Conservation (phyloP, 2,888 invertebrate genomes). For the Tetropium fuscum region DNA sequence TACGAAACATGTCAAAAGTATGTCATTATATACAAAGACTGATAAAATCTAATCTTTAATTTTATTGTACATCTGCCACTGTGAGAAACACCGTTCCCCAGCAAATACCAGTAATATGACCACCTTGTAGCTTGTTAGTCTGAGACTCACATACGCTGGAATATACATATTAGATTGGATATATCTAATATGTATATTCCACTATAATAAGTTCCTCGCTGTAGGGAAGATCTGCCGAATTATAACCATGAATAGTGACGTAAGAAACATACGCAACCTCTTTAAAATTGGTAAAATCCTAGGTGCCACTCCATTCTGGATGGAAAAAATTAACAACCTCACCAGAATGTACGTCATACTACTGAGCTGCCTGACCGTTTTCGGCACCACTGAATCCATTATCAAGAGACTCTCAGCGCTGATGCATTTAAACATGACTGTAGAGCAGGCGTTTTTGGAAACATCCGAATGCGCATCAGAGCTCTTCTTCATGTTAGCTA, state of each 20-base stretch:
- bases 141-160: no score
- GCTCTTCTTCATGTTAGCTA: constrained; percentile 29
- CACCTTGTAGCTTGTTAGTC: no score
- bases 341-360: constrained; percentile 7
- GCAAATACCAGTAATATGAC: no score
- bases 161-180: no score
- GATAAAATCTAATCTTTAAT: no score
- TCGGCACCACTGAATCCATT: constrained; percentile 27
- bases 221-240: no score
- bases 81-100: no score
- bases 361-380: constrained; percentile 9
- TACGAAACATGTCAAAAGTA: no score
- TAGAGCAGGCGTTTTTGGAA: constrained; percentile 31
- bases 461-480: constrained; percentile 25
- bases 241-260: constrained; percentile 15
- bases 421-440: constrained; percentile 1
- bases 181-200: no score
- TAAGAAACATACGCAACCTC: not conserved
- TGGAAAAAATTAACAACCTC: not conserved
- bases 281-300: constrained; percentile 8
- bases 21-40: no score
- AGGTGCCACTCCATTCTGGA: constrained; percentile 5
- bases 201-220: no score
- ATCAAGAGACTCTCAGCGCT: constrained; percentile 18
- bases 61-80: no score